phyloP scores from a whole-genome alignment of 37 sponge, comb jelly and placozoan species.

The Geodia barretti region DNA sequence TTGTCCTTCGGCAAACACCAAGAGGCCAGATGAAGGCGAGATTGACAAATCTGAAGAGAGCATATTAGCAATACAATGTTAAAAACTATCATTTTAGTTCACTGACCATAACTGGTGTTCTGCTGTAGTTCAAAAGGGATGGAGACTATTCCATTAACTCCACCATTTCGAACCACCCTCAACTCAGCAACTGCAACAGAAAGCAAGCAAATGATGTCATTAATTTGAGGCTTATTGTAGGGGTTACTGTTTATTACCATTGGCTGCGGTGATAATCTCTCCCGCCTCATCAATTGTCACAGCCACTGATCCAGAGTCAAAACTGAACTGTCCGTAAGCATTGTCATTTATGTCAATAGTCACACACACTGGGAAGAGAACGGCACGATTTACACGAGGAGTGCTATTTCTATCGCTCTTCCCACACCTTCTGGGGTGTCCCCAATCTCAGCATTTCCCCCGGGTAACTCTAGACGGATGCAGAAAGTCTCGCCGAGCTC shows the following conservation, averaged over 20 bases:
- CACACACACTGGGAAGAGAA: conserved; percentile 48
- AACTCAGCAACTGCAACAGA: conserved; percentile 56
- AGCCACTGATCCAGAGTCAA: conserved; percentile 21
- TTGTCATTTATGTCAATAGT: conserved; percentile 77
- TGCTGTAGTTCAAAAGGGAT: conserved; percentile 65
- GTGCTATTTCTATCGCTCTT: conserved; percentile 7
- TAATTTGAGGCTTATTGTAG: background rate
- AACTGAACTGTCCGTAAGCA: conserved; percentile 81
- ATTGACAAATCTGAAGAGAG: background rate
- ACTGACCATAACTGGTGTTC: background rate
- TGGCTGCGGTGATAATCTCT: conserved; percentile 8
- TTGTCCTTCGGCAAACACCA: conserved; percentile 21
- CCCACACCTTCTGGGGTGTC: conserved; percentile 32
- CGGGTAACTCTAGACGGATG: conserved; percentile 36
- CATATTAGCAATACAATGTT: background rate
- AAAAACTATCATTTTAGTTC: background rate
- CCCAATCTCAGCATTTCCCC: conserved; percentile 66
- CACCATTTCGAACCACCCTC: conserved; percentile 53
- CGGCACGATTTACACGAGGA: background rate
- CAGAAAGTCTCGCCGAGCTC: conserved; percentile 62
- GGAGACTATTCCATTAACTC: conserved; percentile 59
- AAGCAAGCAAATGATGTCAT: background rate
- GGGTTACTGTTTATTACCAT: conserved; percentile 1
- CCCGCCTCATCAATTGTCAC: conserved; percentile 49
- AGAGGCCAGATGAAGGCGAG: conserved; percentile 12